Conservation (phyloP, 2,113 vertebrate genomes). For the Rhombomys opimus region DNA sequence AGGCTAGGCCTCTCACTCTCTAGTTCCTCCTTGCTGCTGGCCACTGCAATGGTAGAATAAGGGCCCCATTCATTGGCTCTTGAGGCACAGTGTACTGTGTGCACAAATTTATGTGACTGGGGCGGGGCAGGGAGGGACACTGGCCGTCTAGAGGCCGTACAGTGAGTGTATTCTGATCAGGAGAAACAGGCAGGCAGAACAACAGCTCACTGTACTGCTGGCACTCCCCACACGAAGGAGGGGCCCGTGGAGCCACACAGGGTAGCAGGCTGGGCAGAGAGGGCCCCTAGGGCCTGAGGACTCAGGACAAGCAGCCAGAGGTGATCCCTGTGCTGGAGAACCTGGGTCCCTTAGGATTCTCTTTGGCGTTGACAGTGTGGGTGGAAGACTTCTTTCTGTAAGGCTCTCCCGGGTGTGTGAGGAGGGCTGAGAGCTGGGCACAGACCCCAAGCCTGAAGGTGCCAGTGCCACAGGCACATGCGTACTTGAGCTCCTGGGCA, state of each 20-base stretch:
- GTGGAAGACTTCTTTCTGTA: background rate
- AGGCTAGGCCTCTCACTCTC: slow-evolving; percentile 39
- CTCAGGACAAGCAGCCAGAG: background rate
- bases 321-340: background rate
- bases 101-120: slow-evolving; percentile 81
- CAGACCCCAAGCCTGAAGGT: background rate
- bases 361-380: background rate
- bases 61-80: slow-evolving; percentile 72
- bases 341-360: background rate
- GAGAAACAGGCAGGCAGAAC: slow-evolving; percentile 57
- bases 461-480: rapidly evolving
- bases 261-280: background rate
- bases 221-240: background rate
- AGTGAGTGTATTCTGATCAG: slow-evolving; percentile 77
- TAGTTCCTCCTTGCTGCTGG: slow-evolving; percentile 6
- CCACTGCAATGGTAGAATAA: slow-evolving; percentile 34
- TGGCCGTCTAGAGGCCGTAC: slow-evolving; percentile 70
- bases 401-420: background rate
- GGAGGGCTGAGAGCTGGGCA: background rate
- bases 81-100: slow-evolving; percentile 72
- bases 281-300: background rate
- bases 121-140: background rate
- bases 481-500: slow-evolving; percentile 97
- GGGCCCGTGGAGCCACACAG: background rate
- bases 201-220: slow-evolving; percentile 79